A percentile compares a stretch with the other conserved stretches of the same genome.
These are phyloP conservation scores for Hypolimnas misippus DNA, from an alignment of 2,888 invertebrate species.

Conservation along the genomic window DNA sequence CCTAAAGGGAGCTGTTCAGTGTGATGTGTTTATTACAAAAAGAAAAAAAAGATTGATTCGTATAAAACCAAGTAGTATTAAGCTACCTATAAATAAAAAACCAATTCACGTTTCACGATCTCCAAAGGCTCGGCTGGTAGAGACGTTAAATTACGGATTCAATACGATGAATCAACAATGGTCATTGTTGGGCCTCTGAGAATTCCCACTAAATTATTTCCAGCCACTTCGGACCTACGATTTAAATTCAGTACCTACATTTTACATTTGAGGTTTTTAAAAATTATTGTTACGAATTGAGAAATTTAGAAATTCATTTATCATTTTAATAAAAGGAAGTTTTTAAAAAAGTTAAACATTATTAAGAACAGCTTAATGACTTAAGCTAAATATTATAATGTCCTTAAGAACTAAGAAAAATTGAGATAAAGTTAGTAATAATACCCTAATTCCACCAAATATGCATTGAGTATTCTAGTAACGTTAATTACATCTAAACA, in stretches of 20 bases:
- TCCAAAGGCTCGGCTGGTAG: conserved; percentile 27
- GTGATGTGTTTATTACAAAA: no score
- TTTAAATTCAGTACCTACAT: not conserved
- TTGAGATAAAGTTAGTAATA: no score
- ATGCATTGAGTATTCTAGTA: no score
- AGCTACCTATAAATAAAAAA: conserved; percentile 20
- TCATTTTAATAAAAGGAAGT: not conserved
- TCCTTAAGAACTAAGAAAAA: no score
- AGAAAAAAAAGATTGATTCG: not conserved
- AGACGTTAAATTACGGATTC: conserved; percentile 35
- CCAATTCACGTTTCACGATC: conserved; percentile 34
- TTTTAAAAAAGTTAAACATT: not conserved
- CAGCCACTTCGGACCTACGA: not conserved
- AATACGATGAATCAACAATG: conserved; percentile 37
- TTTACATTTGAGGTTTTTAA: not conserved
- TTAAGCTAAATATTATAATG: no score
- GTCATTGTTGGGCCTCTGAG: conserved; percentile 40
- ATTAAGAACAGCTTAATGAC: no score
- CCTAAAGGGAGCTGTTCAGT: no score
- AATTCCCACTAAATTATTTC: conserved; percentile 30
- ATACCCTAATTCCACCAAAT: no score
- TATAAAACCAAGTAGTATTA: not conserved
- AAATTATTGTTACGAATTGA: not conserved
- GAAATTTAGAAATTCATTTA: not conserved
- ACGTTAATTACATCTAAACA: no score